Percentiles rank a stretch among this genome's conserved stretches.
Evolutionary conservation across 2,797 vertebrate species (phyloP).

Genomic region (Clarias platycephalus): DNA sequence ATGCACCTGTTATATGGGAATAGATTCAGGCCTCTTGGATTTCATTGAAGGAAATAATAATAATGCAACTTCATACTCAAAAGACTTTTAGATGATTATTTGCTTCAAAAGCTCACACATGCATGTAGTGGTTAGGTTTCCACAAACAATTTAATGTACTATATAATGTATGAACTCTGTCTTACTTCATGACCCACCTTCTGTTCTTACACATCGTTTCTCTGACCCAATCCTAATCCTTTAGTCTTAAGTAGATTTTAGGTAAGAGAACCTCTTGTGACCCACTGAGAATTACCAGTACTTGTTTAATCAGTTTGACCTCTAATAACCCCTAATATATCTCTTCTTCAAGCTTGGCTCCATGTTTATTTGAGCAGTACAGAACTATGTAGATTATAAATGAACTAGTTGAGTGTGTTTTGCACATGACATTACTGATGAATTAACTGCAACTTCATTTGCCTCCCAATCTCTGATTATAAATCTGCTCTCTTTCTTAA

Average conservation of each 20-base stretch:
- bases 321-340: slow-evolving; percentile 16
- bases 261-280: background rate
- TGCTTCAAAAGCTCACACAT: background rate
- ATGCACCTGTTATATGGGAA: background rate
- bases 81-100: no score
- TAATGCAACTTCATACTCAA: background rate
- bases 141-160: background rate
- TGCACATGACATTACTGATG: slow-evolving; percentile 33
- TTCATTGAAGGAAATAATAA: background rate
- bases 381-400: slow-evolving; percentile 46
- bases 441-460: slow-evolving; percentile 39
- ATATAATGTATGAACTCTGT: background rate
- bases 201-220: background rate
- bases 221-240: background rate
- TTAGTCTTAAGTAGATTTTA: background rate
- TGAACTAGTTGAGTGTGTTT: slow-evolving; percentile 25
- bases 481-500: slow-evolving; percentile 33
- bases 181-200: background rate
- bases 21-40: background rate
- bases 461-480: slow-evolving; percentile 23
- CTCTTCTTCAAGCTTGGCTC: slow-evolving; percentile 35
- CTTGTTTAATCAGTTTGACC: slow-evolving; percentile 27
- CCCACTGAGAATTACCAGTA: background rate
- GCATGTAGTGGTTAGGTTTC: background rate
- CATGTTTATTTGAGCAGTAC: slow-evolving; percentile 57